Evolutionary conservation across 1,140 invertebrate genomes (phyloP).

Genomic region (Aphelinus atriplicis): DNA sequence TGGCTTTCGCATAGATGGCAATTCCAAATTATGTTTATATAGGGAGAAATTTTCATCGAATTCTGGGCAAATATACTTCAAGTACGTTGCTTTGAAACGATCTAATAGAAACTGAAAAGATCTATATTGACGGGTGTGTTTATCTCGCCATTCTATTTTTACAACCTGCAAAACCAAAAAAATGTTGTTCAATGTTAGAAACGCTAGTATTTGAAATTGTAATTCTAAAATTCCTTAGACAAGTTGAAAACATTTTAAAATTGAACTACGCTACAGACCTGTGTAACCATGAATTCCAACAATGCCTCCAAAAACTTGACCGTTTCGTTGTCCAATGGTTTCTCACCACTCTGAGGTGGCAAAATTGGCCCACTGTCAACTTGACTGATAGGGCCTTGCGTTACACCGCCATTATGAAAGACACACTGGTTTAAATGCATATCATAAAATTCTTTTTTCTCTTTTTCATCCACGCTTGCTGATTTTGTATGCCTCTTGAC

Average conservation of each 20-base stretch:
- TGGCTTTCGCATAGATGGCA: conserved; percentile 64
- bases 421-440: conserved; percentile 55
- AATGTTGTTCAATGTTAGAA: too few relatives aligned
- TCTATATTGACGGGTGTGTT: conserved; percentile 78
- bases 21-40: conserved; percentile 88
- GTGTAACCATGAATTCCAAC: conserved; percentile 90
- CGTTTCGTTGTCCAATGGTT: conserved; percentile 86
- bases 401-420: conserved; percentile 55
- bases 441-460: conserved; percentile 59
- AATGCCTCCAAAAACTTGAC: conserved; percentile 89
- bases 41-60: conserved; percentile 86
- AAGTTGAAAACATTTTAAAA: not conserved
- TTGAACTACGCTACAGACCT: conserved; percentile 64
- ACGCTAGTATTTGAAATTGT: too few relatives aligned
- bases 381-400: conserved; percentile 77
- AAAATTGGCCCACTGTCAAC: conserved; percentile 86
- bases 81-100: conserved; percentile 90
- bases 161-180: conserved; percentile 70
- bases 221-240: too few relatives aligned
- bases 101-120: conserved; percentile 93
- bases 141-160: conserved; percentile 92
- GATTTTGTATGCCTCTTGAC: conserved; percentile 52
- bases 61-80: conserved; percentile 90
- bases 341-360: conserved; percentile 86
- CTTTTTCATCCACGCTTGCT: conserved; percentile 55